Base-by-base conservation (phyloP, 2,113 vertebrate genomes). In the Australoheros scitulus region DNA sequence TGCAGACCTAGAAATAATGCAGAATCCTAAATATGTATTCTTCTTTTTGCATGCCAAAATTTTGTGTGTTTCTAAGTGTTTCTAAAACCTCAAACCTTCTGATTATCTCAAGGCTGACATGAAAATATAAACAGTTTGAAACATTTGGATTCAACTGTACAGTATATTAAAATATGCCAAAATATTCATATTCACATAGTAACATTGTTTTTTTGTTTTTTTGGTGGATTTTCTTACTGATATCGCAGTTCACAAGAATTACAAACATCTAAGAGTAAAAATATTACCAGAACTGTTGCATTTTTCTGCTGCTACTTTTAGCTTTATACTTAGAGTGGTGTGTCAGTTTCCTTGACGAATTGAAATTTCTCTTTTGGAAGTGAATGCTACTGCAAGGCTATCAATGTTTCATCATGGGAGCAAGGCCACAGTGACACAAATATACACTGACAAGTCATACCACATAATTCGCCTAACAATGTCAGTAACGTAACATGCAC, bases 391-490 rank as follows among this genome's bases (percentile, higher is more conserved):
- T 70, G 63, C 13, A 5, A 36, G 61, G 77, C 76, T 84, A 82
- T 90, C 85, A 79, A 10, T 87, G 76, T 90, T 88, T 80, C 59
- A 80, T 87, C 80, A 59, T 74, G 77, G 91, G 89, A 89, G 64
- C 68, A 41, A 81, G 79, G 80, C 83, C 36, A 64, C 76, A 84
- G 43, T 89, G 85, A 93, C 70, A 79, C 70, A 87, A 92, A 94
- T 80, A 50, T 56, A 24, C 76, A 72, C 61, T 89, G 91, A 94
- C 93, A 90, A 87, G 80, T 90, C 86, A 81, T 76, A 83, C 76
- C 77, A 84, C 43, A 75, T 58, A 88, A 93, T 89, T 93, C 90
- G 70, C 72, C 43, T 88, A 92, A 91, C 86, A 91, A 90, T 89
- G 87, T 91, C 78, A 41, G 79, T 76, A 87, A 61, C 20, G 13